Evolutionary conservation across 2,797 vertebrate species (phyloP).

Genomic region (Hypotaenidia okinawae): DNA sequence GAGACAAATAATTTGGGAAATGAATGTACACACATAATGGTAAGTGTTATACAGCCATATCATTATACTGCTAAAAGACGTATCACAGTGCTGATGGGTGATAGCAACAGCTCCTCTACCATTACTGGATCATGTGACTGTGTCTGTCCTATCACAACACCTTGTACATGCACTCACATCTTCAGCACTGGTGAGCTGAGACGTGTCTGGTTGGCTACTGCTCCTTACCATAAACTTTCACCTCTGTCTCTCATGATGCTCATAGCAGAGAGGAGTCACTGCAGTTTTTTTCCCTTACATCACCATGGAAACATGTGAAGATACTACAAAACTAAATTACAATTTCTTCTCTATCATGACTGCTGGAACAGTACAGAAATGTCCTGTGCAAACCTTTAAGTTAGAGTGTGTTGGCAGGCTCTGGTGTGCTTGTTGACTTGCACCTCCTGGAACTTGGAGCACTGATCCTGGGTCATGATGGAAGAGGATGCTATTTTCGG

Average conservation of each 20-base stretch:
- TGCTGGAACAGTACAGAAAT: neutral
- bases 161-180: neutral
- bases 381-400: neutral
- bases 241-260: neutral
- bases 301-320: constrained; percentile 12
- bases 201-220: neutral
- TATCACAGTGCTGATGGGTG: neutral
- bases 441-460: neutral
- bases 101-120: neutral
- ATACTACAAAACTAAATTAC: neutral
- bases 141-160: neutral
- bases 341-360: neutral
- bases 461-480: constrained; percentile 10
- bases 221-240: neutral
- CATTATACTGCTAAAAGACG: neutral
- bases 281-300: neutral
- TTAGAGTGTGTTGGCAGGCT: neutral
- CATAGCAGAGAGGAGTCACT: neutral
- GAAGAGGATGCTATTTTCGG: constrained; percentile 6
- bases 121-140: neutral
- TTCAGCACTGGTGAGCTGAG: neutral
- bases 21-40: neutral
- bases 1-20: neutral
- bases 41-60: neutral
- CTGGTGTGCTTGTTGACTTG: neutral